Percentiles rank a stretch among this genome's conserved stretches.
These are phyloP conservation scores for Chrosomus eos DNA, from an alignment of 2,797 vertebrate genomes.

Conservation along the genomic window DNA sequence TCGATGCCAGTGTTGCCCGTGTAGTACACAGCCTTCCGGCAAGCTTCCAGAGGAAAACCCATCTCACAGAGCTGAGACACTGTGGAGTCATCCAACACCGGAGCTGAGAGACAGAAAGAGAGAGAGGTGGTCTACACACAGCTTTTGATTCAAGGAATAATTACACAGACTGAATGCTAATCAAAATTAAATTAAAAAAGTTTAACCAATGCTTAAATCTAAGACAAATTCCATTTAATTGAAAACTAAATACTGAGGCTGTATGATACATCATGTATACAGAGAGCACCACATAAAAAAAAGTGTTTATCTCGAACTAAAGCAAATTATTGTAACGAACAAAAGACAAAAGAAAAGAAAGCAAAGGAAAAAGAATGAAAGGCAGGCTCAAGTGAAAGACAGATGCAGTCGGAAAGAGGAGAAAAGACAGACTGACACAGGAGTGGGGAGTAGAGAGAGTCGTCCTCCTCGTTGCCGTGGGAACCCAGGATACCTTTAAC, in stretches of 20 bases:
- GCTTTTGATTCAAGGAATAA: not conserved
- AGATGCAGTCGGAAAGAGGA: slow-evolving; percentile 54
- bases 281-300: not conserved
- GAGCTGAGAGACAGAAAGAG: slow-evolving; percentile 79
- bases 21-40: slow-evolving; percentile 97
- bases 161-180: not conserved
- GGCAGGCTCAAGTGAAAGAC: slow-evolving; percentile 26
- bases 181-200: not conserved
- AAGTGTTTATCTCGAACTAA: not conserved
- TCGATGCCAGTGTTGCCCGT: slow-evolving; percentile 96
- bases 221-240: not conserved
- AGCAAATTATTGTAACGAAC: slow-evolving; percentile 14
- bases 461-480: slow-evolving; percentile 99
- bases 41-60: slow-evolving; percentile 97
- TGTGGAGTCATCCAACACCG: slow-evolving; percentile 93
- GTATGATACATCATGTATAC: not conserved
- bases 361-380: slow-evolving; percentile 52
- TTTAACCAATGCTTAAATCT: not conserved
- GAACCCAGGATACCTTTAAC: slow-evolving; percentile 99
- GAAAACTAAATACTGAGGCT: not conserved
- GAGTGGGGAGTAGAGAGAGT: slow-evolving; percentile 99
- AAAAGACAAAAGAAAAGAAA: slow-evolving; percentile 48
- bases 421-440: slow-evolving; percentile 97
- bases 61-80: slow-evolving; percentile 97
- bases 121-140: slow-evolving; percentile 32